phyloP scores from a whole-genome alignment of 2,888 invertebrate genomes.

The Xanthia togata region DNA sequence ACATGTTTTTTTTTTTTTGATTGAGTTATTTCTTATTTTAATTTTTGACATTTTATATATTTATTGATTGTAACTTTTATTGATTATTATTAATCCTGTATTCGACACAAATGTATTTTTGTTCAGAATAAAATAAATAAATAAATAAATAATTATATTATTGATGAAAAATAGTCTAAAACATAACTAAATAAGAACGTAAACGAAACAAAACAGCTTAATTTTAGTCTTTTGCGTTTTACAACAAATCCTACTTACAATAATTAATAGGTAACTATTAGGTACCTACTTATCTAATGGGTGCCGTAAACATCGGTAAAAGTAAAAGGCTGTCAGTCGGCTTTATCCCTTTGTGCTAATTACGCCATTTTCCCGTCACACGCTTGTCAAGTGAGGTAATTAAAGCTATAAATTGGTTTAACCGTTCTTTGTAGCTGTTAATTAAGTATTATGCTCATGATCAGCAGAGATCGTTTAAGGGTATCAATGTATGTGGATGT shows the following conservation, averaged over 20 bases:
- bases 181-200: not conserved
- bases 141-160: too few species aligned
- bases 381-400: constrained; percentile 41
- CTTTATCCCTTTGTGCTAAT: constrained; percentile 31
- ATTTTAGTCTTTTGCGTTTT: not conserved
- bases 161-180: not conserved
- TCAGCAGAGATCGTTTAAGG: not conserved
- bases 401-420: constrained; percentile 36
- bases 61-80: too few species aligned
- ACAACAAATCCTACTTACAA: not conserved
- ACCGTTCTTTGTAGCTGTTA: constrained; percentile 28
- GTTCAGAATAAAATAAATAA: too few species aligned
- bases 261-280: not conserved
- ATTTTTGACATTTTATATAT: too few species aligned
- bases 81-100: too few species aligned
- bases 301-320: not conserved
- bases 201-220: not conserved
- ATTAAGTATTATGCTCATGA: constrained; percentile 27
- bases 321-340: not conserved
- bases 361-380: constrained; percentile 25
- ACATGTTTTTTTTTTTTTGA: too few species aligned
- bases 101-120: too few species aligned
- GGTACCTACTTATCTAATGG: not conserved
- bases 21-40: too few species aligned
- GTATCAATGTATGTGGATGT: not conserved